Conservation (phyloP, 2,888 invertebrate genomes). For the Leucoptera coffeella region DNA sequence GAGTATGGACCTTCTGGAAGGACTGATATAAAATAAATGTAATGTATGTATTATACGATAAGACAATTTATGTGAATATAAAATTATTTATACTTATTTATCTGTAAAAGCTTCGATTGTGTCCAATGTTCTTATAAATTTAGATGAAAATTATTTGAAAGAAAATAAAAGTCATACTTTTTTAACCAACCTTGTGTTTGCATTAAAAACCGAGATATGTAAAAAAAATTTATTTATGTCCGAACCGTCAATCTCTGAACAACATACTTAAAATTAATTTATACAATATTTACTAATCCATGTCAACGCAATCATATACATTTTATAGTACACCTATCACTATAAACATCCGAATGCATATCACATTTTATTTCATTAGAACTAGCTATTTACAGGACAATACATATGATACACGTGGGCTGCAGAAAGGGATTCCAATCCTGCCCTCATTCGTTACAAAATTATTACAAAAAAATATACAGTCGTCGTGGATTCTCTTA, state of each 20-base stretch:
- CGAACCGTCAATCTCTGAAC: conserved; percentile 45
- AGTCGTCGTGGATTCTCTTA: conserved; percentile 29
- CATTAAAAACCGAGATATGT: too few species aligned
- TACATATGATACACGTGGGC: conserved; percentile 15
- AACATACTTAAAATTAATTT: conserved; percentile 38
- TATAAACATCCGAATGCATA: conserved; percentile 39
- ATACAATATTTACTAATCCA: conserved; percentile 47
- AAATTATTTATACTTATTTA: conserved; percentile 56
- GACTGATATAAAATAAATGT: conserved; percentile 52
- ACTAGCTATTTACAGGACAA: conserved; percentile 33
- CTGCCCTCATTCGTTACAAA: neutral
- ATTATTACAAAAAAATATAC: too few species aligned
- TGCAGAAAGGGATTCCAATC: too few species aligned
- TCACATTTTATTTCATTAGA: conserved; percentile 25
- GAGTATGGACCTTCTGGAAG: conserved; percentile 52
- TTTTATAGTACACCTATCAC: conserved; percentile 38
- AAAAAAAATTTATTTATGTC: conserved; percentile 49
- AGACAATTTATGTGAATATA: conserved; percentile 52
- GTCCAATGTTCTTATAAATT: conserved; percentile 55
- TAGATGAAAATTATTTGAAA: conserved; percentile 54
- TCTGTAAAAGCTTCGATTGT: conserved; percentile 54
- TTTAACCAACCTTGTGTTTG: conserved; percentile 53
- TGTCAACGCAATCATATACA: conserved; percentile 43
- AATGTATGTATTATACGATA: conserved; percentile 53
- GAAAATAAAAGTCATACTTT: conserved; percentile 53